Evolutionary conservation across 1,140 invertebrate genomes (phyloP).

Genomic region (Mercenaria mercenaria): DNA sequence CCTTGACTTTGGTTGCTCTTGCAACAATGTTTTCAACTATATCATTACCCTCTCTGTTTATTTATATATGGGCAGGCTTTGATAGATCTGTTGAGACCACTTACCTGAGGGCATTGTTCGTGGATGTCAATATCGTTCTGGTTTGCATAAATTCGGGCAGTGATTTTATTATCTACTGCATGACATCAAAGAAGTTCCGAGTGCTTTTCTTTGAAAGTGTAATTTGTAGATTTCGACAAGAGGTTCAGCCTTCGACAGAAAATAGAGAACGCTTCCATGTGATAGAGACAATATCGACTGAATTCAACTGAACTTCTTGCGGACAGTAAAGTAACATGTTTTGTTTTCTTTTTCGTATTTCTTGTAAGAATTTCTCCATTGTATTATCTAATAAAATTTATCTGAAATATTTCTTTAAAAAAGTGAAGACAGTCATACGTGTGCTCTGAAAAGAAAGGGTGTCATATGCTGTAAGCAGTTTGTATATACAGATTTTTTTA

Average conservation of each 20-base stretch:
- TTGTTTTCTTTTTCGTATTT: too few relatives aligned
- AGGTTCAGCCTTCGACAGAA: not conserved
- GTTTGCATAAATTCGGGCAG: not conserved
- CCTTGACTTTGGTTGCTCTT: not conserved
- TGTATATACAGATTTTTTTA: too few relatives aligned
- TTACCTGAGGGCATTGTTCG: not conserved
- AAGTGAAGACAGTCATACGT: too few relatives aligned
- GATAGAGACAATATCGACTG: not conserved
- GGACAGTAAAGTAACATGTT: too few relatives aligned
- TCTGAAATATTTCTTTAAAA: too few relatives aligned
- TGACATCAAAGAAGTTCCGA: not conserved
- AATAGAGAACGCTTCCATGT: not conserved
- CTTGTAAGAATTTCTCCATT: too few relatives aligned
- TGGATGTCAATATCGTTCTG: not conserved
- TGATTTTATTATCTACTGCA: slow-evolving; percentile 12
- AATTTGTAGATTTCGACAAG: not conserved
- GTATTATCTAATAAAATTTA: too few relatives aligned
- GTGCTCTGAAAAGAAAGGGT: too few relatives aligned
- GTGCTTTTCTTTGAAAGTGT: not conserved
- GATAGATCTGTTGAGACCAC: not conserved
- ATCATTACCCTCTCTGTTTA: not conserved
- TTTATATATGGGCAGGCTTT: not conserved
- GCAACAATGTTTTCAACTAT: not conserved
- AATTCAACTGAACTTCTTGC: too few relatives aligned
- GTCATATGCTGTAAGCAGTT: too few relatives aligned